phyloP scores from a whole-genome alignment of 1,140 invertebrate species.

The Metaphire vulgaris region DNA sequence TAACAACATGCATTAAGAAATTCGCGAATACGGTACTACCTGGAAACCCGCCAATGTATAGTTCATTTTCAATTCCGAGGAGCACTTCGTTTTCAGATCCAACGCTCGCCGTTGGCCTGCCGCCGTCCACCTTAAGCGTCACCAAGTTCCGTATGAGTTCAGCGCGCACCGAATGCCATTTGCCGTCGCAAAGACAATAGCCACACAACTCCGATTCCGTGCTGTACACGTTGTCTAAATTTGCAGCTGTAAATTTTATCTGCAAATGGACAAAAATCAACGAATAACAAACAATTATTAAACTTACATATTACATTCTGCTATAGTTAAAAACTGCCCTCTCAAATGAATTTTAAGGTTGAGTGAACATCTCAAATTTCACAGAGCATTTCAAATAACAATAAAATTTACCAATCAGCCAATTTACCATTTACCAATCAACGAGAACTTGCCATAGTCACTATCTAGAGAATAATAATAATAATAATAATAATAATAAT shows the following conservation, averaged over 20 bases:
- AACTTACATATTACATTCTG: background rate
- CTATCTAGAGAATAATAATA: no score
- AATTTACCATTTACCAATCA: no score
- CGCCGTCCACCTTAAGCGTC: constrained; percentile 65
- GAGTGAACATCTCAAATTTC: no score
- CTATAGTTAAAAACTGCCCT: no score
- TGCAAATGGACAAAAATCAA: constrained; percentile 31
- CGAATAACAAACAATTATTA: background rate
- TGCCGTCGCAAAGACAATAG: constrained; percentile 70
- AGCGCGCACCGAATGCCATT: constrained; percentile 76
- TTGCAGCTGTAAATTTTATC: constrained; percentile 54
- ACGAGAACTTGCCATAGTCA: no score
- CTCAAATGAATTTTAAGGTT: no score
- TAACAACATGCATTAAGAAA: no score
- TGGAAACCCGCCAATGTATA: constrained; percentile 78
- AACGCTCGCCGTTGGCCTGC: constrained; percentile 51
- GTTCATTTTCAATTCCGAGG: constrained; percentile 57
- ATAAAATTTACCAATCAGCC: no score
- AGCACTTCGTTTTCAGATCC: constrained; percentile 47
- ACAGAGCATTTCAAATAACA: no score
- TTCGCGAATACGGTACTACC: constrained; percentile 58
- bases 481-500: no score
- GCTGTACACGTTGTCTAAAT: constrained; percentile 56
- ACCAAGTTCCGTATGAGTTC: constrained; percentile 60
- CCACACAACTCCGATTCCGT: constrained; percentile 63